Evolutionary conservation across 2,888 invertebrate species (phyloP).

Genomic region (Melanostoma scalare): DNA sequence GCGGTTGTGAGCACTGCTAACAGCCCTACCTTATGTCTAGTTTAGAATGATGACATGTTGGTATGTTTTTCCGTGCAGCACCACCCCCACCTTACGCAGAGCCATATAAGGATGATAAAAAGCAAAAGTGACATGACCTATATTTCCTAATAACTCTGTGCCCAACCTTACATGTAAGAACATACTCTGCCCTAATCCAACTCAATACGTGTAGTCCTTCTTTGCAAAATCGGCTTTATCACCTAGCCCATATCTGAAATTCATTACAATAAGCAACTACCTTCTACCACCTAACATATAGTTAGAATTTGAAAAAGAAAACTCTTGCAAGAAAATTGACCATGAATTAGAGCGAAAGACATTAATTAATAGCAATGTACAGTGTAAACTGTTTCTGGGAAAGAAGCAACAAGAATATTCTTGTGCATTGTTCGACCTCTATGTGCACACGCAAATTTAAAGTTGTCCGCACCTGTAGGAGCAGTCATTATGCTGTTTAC

Average conservation of each 20-base stretch:
- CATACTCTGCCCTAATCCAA: constrained; percentile 26
- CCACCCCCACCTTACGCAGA: no score
- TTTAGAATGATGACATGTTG: no score
- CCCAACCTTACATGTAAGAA: constrained; percentile 30
- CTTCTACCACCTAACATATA: neutral
- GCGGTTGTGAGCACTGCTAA: no score
- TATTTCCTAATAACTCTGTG: constrained; percentile 38
- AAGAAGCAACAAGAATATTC: constrained; percentile 47
- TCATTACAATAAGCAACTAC: constrained; percentile 30
- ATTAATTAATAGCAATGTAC: constrained; percentile 65
- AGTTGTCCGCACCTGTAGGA: constrained; percentile 71
- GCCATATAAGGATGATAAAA: no score
- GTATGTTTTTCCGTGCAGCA: no score
- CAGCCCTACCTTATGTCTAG: no score
- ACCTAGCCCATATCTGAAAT: constrained; percentile 46
- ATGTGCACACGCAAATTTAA: constrained; percentile 68
- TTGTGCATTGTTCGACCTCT: constrained; percentile 57
- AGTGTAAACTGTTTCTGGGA: constrained; percentile 9
- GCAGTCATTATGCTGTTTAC: constrained; percentile 69
- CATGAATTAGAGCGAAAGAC: constrained; percentile 59
- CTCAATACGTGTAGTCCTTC: constrained; percentile 33
- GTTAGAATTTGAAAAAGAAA: constrained; percentile 39
- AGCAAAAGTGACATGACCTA: constrained; percentile 39
- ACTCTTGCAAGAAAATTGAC: constrained; percentile 29
- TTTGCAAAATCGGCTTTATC: constrained; percentile 56